These are phyloP conservation scores for Chrysochloris asiatica DNA, from an alignment of 2,113 vertebrate genomes.

Conservation along the genomic window DNA sequence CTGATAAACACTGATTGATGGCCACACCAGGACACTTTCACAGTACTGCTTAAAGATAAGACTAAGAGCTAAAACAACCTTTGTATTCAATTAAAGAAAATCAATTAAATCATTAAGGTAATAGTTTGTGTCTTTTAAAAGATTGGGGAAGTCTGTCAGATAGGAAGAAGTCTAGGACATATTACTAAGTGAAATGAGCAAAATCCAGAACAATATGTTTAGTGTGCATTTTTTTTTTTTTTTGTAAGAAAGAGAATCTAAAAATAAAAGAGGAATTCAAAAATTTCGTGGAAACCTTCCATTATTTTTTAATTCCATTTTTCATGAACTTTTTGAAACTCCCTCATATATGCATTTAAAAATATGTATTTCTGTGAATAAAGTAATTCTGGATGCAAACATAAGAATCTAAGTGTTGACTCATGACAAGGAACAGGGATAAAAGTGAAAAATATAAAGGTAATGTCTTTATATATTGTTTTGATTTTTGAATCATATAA, in stretches of 20 bases:
- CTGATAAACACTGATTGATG: no score
- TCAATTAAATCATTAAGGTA: not conserved
- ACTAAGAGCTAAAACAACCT: not conserved
- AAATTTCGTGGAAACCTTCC: not conserved
- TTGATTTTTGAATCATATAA: not conserved
- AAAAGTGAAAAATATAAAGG: conserved; percentile 1
- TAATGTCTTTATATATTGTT: not conserved
- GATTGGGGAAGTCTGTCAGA: not conserved
- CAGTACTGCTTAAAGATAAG: no score
- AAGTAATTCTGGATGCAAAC: not conserved
- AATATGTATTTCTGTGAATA: no score
- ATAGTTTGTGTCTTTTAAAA: not conserved
- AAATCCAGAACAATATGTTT: not conserved
- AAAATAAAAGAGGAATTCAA: not conserved
- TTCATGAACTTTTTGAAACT: no score
- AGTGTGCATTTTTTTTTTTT: not conserved
- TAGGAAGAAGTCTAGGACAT: not conserved
- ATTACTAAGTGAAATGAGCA: not conserved
- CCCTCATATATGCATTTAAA: no score
- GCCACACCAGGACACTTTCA: no score
- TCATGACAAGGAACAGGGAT: not conserved
- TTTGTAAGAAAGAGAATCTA: not conserved
- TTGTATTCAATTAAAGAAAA: not conserved
- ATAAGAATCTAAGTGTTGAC: not conserved
- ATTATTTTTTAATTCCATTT: no score